phyloP scores from a whole-genome alignment of 2,797 vertebrate species.

The Sternarchorhynchus goeldii region DNA sequence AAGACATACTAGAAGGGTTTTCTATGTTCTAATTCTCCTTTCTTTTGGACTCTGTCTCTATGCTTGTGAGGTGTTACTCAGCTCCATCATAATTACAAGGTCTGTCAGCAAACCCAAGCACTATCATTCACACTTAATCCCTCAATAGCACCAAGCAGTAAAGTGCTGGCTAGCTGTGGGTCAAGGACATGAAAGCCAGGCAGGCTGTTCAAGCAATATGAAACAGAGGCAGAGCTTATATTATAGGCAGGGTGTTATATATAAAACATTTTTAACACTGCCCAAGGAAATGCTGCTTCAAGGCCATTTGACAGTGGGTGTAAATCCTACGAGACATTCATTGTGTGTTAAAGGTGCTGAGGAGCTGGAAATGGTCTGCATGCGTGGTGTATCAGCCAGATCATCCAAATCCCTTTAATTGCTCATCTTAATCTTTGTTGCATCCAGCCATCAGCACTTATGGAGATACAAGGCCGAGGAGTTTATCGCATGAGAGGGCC shows the following conservation, averaged over 20 bases:
- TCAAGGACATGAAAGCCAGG: slow-evolving; percentile 13
- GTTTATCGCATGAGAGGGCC: slow-evolving; percentile 33
- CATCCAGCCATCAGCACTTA: slow-evolving; percentile 23
- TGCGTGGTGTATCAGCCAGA: background rate
- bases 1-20: background rate
- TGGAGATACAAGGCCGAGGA: background rate
- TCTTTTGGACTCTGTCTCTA: no score
- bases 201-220: background rate
- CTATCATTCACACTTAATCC: slow-evolving; percentile 13
- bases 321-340: slow-evolving; percentile 46
- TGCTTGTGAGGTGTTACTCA: background rate
- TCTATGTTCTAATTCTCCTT: background rate
- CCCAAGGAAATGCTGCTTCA: slow-evolving; percentile 6
- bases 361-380: slow-evolving; percentile 24
- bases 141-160: slow-evolving; percentile 23
- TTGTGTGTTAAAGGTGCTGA: slow-evolving; percentile 21
- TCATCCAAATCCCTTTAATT: slow-evolving; percentile 22
- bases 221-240: no score
- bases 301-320: slow-evolving; percentile 43
- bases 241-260: no score
- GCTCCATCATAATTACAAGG: slow-evolving; percentile 10
- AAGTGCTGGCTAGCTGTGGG: slow-evolving; percentile 16
- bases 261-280: background rate
- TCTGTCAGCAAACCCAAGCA: slow-evolving; percentile 15
- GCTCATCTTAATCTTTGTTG: slow-evolving; percentile 13